A percentile compares a stretch with the other conserved stretches of the same genome.
phyloP scores from a whole-genome alignment of 2,797 vertebrate genomes.

The Synanceia verrucosa region DNA sequence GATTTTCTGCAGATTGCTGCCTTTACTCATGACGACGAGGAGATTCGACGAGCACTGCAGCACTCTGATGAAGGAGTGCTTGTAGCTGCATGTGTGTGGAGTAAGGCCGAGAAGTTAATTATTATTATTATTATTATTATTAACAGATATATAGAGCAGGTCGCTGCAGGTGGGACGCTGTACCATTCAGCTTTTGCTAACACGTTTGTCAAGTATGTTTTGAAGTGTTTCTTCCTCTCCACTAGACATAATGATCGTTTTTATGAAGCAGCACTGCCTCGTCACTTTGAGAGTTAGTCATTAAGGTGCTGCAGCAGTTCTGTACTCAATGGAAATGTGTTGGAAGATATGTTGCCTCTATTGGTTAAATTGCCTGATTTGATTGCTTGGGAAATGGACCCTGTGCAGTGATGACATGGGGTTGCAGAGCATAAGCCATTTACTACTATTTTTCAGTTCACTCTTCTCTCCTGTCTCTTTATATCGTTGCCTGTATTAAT shows the following conservation, averaged over 20 bases:
- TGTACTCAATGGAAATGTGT: slow-evolving; percentile 28
- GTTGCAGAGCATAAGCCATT: slow-evolving; percentile 10
- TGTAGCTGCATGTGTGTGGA: slow-evolving; percentile 2
- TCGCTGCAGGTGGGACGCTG: slow-evolving; percentile 13
- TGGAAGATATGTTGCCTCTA: slow-evolving; percentile 9
- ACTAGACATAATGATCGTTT: slow-evolving; percentile 31
- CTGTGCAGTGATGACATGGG: slow-evolving; percentile 8
- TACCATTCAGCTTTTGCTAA: neutral
- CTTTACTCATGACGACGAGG: slow-evolving; percentile 57
- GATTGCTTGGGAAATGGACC: slow-evolving; percentile 37
- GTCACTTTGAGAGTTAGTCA: slow-evolving; percentile 27
- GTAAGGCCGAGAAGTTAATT: slow-evolving; percentile 49
- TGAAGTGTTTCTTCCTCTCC: slow-evolving; percentile 23
- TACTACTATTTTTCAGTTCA: neutral
- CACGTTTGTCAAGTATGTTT: slow-evolving; percentile 18
- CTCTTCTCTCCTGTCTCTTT: neutral
- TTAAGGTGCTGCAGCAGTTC: slow-evolving; percentile 20
- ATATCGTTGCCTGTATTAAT: neutral
- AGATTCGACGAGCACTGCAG: slow-evolving; percentile 59
- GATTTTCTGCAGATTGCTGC: slow-evolving; percentile 61
- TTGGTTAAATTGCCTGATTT: slow-evolving; percentile 38
- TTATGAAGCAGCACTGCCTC: slow-evolving; percentile 14
- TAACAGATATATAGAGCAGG: slow-evolving; percentile 49
- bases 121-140: too few species aligned
- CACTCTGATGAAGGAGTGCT: slow-evolving; percentile 22